phyloP scores from a whole-genome alignment of 2,888 invertebrate species.

The Sphaerophoria rueppellii region DNA sequence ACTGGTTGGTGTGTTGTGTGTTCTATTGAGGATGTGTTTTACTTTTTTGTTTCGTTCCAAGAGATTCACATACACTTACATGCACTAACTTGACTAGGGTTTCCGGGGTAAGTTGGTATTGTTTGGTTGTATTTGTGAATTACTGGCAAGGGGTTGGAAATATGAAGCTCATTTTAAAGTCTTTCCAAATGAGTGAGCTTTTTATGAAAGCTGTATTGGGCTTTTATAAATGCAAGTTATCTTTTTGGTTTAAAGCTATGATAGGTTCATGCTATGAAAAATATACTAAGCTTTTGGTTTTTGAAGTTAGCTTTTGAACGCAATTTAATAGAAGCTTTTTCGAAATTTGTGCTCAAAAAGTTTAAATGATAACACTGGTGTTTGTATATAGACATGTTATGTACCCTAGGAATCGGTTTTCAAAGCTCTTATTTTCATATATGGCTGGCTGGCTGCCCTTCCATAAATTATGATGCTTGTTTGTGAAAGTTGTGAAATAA shows the following conservation, averaged over 20 bases:
- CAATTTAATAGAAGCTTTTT: too few relatives aligned
- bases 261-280: too few relatives aligned
- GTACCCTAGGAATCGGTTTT: too few relatives aligned
- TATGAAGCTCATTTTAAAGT: constrained; percentile 5
- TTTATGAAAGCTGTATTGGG: neutral
- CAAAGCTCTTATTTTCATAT: too few relatives aligned
- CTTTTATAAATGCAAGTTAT: neutral
- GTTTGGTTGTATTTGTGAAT: constrained; percentile 31
- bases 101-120: constrained; percentile 61
- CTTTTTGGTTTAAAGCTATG: neutral
- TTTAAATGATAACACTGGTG: too few relatives aligned
- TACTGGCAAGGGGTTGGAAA: constrained; percentile 62
- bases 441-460: too few relatives aligned
- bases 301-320: too few relatives aligned
- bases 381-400: too few relatives aligned
- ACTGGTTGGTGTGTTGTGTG: constrained; percentile 30
- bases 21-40: constrained; percentile 34
- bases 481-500: too few relatives aligned
- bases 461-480: too few relatives aligned
- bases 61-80: constrained; percentile 18
- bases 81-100: constrained; percentile 4
- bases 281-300: too few relatives aligned
- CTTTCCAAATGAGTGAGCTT: constrained; percentile 23
- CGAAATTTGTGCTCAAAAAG: too few relatives aligned
- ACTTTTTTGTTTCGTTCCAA: constrained; percentile 38